Base-by-base conservation (phyloP, 2,888 invertebrate genomes). In the Neoitamus cyanurus region DNA sequence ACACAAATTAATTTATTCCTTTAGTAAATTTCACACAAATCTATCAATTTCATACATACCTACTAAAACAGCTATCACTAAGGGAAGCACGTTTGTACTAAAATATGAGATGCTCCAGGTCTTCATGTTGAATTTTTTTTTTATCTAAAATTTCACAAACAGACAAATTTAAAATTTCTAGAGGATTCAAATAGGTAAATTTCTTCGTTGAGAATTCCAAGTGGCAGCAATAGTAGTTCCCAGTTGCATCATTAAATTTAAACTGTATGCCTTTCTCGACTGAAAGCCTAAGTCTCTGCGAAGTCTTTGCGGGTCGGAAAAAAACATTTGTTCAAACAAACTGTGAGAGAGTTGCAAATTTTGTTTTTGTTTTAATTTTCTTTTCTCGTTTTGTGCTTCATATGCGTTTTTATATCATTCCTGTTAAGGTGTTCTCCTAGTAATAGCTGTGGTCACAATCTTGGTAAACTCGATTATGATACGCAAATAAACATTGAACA, bases 291-390 rank as follows among this genome's bases (percentile, higher is more conserved):
- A 70, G 13, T 31, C n/a, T 70, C 25, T 31, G 0, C 5, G 11
- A 31, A 4, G 13, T 70, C 11, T 13, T n/a, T 28, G 13, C n/a
- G n/a, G 73, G 6, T 9, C 34, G 15, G 70, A 20, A 70, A 70
- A 31, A 30, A 34, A 70, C 70, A 70, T 31, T 70, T 70, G 70
- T 70, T 70, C n/a, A 70, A 70, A 70, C 70, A 70, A 31, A 15
- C 15, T 70, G 70, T 70, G 31, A 34, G 70, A 70, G 31, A 34
- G 6, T n/a, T 9, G 25, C 31, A 13, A 31, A 31, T 28, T n/a
- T 42, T 42, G n/a, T 42, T 42, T n/a, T 48, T 20, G 48, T 9
- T 48, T 9, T 34, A 3, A 37, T 20, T 25, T 58, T 58, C 15
- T 7, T 25, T 25, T 58, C 15, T 15, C n/a, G 42, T n/a, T 42